Percentiles rank a stretch among this genome's conserved stretches.
Conservation (phyloP, 30 jellyfish, hydroid and myxozoan species). For the Hydra vulgaris region DNA sequence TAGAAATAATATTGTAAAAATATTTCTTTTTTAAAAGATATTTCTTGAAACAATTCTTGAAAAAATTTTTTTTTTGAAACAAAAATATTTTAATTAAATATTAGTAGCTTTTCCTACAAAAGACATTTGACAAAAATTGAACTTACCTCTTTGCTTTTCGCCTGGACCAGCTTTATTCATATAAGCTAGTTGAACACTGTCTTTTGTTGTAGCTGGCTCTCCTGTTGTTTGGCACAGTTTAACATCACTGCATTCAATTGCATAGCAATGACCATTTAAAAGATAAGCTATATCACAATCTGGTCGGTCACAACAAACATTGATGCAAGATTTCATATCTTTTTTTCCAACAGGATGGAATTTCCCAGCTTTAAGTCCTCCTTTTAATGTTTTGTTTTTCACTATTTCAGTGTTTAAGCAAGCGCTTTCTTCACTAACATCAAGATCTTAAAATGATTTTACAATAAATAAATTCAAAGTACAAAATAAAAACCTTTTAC, state of each 20-base stretch:
- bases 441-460: slow-evolving; percentile 6
- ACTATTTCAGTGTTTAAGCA: slow-evolving; percentile 73
- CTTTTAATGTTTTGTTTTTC: slow-evolving; percentile 67
- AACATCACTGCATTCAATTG: slow-evolving; percentile 83
- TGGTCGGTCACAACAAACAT: slow-evolving; percentile 88
- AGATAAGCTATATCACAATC: slow-evolving; percentile 86
- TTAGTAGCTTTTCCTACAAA: too few relatives aligned
- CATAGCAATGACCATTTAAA: slow-evolving; percentile 75
- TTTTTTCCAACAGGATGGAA: slow-evolving; percentile 73
- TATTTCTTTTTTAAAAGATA: too few relatives aligned
- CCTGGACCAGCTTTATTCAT: slow-evolving; percentile 83
- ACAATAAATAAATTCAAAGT: too few relatives aligned
- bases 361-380: slow-evolving; percentile 88
- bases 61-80: too few relatives aligned
- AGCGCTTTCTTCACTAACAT: slow-evolving; percentile 44
- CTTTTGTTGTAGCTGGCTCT: slow-evolving; percentile 75
- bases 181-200: slow-evolving; percentile 73
- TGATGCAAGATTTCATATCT: slow-evolving; percentile 65
- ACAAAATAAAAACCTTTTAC: too few relatives aligned
- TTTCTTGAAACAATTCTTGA: too few relatives aligned
- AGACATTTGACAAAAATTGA: too few relatives aligned
- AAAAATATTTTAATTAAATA: too few relatives aligned
- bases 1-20: too few relatives aligned
- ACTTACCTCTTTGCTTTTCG: slow-evolving; percentile 91
- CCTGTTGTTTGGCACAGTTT: slow-evolving; percentile 80